Evolutionary conservation across 2,888 invertebrate genomes (phyloP).

Genomic region (Metellina segmentata): DNA sequence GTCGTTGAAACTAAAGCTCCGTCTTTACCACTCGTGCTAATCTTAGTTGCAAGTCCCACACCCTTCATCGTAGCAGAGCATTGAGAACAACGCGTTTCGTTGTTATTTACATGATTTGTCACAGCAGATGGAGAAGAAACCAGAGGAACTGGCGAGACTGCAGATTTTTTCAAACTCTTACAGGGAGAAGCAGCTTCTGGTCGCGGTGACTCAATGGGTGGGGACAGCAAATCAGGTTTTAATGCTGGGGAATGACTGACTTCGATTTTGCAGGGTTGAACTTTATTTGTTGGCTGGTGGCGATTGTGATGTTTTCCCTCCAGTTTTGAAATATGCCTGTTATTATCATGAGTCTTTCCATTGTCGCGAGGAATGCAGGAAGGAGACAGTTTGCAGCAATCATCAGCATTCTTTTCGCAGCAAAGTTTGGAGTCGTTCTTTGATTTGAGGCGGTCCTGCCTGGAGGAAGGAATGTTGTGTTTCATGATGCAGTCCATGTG

Average conservation of each 20-base stretch:
- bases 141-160: constrained; percentile 34
- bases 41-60: constrained; percentile 36
- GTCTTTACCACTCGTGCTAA: constrained; percentile 9
- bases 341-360: constrained; percentile 50
- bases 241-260: constrained; percentile 65
- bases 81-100: constrained; percentile 62
- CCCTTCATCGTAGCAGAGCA: constrained; percentile 62
- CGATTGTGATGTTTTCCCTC: constrained; percentile 25
- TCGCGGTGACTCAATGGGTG: constrained; percentile 67
- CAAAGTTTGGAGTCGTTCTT: constrained; percentile 53
- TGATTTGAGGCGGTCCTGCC: constrained; percentile 64
- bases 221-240: constrained; percentile 68
- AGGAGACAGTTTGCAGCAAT: constrained; percentile 45
- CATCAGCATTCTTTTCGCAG: constrained; percentile 57
- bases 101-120: constrained; percentile 4
- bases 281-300: constrained; percentile 55
- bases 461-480: constrained; percentile 69
- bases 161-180: constrained; percentile 43
- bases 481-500: constrained; percentile 71
- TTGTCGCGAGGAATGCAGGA: constrained; percentile 33
- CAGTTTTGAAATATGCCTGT: constrained; percentile 24
- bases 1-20: neutral
- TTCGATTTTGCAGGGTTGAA: constrained; percentile 74
- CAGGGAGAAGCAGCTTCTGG: constrained; percentile 58
- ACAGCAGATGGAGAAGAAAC: constrained; percentile 12